These are phyloP conservation scores for Hydractinia symbiolongicarpus DNA, from an alignment of 30 jellyfish, hydroid and myxozoan genomes.

Conservation along the genomic window DNA sequence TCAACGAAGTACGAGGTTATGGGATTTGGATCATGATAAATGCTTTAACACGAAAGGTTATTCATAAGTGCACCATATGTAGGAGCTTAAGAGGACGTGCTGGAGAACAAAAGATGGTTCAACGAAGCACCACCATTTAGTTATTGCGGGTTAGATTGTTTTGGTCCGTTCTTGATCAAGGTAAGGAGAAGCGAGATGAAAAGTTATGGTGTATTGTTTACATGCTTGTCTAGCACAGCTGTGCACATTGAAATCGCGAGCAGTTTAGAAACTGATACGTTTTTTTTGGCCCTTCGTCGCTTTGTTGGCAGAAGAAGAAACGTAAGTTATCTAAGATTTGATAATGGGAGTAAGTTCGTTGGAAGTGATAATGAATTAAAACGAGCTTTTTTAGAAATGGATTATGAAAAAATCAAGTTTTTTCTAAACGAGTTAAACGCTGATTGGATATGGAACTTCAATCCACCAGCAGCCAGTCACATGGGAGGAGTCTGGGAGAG, in stretches of 20 bases:
- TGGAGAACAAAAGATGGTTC: background rate
- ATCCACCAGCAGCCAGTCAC: background rate
- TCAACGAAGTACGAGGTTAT: no score
- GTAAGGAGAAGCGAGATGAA: no score
- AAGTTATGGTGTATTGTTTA: no score
- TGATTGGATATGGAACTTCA: background rate
- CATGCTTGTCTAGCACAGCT: no score
- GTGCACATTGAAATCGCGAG: no score
- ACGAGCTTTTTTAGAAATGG: slow-evolving; percentile 7
- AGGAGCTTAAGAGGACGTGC: background rate
- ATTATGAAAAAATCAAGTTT: background rate
- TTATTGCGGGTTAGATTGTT: no score
- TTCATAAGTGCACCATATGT: slow-evolving; percentile 3
- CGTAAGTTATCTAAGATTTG: no score
- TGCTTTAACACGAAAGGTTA: background rate
- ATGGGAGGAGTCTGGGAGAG: slow-evolving; percentile 11
- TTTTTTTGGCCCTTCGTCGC: no score
- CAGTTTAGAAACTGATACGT: no score
- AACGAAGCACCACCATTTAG: no score
- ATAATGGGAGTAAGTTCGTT: slow-evolving; percentile 24
- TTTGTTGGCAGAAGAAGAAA: no score
- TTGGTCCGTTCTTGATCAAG: no score
- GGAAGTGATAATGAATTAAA: slow-evolving; percentile 40
- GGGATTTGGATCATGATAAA: slow-evolving; percentile 33
- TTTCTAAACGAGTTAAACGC: background rate